Evolutionary conservation across 2,797 vertebrate species (phyloP).

Genomic region (Gila robusta): DNA sequence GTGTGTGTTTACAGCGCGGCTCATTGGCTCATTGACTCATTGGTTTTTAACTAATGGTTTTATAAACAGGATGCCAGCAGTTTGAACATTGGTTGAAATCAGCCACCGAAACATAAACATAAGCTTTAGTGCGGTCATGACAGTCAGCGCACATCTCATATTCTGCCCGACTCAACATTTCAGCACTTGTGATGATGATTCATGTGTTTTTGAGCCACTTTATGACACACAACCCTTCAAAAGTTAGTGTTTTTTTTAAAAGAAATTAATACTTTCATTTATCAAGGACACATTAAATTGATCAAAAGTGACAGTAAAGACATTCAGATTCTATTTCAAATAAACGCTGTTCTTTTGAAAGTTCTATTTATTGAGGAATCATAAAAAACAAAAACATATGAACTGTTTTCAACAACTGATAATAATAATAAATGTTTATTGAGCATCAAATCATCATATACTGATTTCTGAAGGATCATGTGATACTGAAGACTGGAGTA

Average conservation of each 20-base stretch:
- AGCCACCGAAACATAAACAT: not conserved
- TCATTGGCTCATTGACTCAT: not conserved
- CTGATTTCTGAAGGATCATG: not conserved
- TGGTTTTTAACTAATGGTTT: not conserved
- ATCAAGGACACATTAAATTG: not conserved
- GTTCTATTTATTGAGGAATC: not conserved
- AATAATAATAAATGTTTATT: not conserved
- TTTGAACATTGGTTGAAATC: not conserved
- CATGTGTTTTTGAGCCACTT: not conserved
- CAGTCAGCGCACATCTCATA: not conserved
- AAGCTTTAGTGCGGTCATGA: not conserved
- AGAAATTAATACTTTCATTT: not conserved
- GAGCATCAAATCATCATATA: not conserved
- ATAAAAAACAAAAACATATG: not conserved
- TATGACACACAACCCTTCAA: not conserved
- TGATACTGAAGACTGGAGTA: slow-evolving; percentile 1
- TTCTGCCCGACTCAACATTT: not conserved
- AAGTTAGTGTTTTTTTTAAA: not conserved
- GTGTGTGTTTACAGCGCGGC: not conserved
- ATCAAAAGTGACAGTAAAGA: not conserved
- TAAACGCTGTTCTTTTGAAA: not conserved
- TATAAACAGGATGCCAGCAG: not conserved
- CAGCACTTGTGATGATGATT: not conserved
- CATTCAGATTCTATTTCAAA: not conserved
- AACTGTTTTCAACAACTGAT: not conserved